These are phyloP conservation scores for Danaus plexippus DNA, from an alignment of 1,140 invertebrate genomes.

Conservation along the genomic window DNA sequence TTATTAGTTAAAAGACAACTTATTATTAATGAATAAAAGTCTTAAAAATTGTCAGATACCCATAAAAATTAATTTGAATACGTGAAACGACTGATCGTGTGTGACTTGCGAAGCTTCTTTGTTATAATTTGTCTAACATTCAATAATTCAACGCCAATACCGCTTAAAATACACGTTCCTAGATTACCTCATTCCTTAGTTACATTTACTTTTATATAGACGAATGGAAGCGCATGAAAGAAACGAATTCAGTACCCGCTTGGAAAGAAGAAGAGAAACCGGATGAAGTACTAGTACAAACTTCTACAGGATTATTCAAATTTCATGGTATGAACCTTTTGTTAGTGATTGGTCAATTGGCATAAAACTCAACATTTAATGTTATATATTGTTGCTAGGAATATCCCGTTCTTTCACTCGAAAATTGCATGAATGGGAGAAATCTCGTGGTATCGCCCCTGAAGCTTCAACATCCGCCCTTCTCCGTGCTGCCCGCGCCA, in stretches of 20 bases:
- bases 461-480: slow-evolving; percentile 86
- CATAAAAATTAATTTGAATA: background rate
- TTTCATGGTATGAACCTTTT: slow-evolving; percentile 75
- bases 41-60: background rate
- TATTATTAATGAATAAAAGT: background rate
- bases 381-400: slow-evolving; percentile 48
- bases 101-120: no score
- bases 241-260: slow-evolving; percentile 66
- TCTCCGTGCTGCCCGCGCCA: slow-evolving; percentile 69
- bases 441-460: slow-evolving; percentile 83
- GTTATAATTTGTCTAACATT: no score
- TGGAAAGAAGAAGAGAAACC: slow-evolving; percentile 67
- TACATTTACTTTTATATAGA: slow-evolving; percentile 49
- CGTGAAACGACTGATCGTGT: no score
- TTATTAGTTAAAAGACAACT: background rate
- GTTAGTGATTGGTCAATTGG: background rate
- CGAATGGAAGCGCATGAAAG: slow-evolving; percentile 78
- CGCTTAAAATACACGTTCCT: no score
- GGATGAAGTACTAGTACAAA: slow-evolving; percentile 82
- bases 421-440: slow-evolving; percentile 93
- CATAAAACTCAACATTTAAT: background rate
- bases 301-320: slow-evolving; percentile 84
- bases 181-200: no score
- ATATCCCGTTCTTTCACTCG: slow-evolving; percentile 90
- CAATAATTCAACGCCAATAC: no score